A percentile compares a stretch with the other conserved stretches of the same genome.
phyloP scores from a whole-genome alignment of 2,888 invertebrate genomes.

The Iselma pallidipennis region DNA sequence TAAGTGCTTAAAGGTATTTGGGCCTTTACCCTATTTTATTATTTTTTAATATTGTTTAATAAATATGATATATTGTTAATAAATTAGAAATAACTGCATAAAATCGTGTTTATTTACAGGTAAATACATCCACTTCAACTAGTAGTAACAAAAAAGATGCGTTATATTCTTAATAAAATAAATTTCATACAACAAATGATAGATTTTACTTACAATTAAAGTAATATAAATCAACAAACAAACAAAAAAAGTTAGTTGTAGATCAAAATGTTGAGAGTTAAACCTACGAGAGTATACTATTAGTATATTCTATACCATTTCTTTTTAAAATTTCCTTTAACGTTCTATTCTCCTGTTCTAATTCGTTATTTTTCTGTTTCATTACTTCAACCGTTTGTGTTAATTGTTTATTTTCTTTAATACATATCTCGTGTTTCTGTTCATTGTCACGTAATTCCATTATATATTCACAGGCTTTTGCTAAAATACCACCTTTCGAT shows the following conservation, averaged over 20 bases:
- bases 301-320: constrained; percentile 60
- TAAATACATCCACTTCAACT: neutral
- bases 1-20: neutral
- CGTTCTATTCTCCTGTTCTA: constrained; percentile 77
- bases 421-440: constrained; percentile 67
- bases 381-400: constrained; percentile 71
- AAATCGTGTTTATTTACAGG: neutral
- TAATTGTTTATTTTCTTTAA: constrained; percentile 71
- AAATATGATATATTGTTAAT: too few relatives aligned
- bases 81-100: neutral
- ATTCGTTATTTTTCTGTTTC: constrained; percentile 70
- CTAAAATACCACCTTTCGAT: constrained; percentile 94
- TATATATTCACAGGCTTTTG: constrained; percentile 95
- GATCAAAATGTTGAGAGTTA: too few relatives aligned
- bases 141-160: neutral
- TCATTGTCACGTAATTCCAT: constrained; percentile 79
- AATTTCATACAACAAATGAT: neutral
- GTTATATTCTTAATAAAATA: neutral
- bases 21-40: too few relatives aligned
- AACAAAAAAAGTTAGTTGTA: neutral
- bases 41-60: too few relatives aligned
- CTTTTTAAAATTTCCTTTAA: constrained; percentile 70
- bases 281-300: constrained; percentile 27
- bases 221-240: neutral
- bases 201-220: neutral